These are phyloP conservation scores for Petrolisthes cinctipes DNA, from an alignment of 2,888 invertebrate genomes.

Conservation along the genomic window DNA sequence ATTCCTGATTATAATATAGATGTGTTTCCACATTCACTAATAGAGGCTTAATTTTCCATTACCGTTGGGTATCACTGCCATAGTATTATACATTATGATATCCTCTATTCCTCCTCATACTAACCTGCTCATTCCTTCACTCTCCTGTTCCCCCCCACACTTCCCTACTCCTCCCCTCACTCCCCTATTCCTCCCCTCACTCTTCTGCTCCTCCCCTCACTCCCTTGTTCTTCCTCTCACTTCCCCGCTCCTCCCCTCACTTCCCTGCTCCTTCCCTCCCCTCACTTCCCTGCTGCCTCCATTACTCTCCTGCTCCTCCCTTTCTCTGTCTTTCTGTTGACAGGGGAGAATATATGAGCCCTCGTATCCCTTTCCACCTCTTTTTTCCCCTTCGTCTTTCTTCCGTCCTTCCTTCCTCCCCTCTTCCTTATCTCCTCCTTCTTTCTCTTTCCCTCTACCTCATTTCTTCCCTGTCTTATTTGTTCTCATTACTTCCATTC, in stretches of 20 bases:
- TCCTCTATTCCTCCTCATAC: too few species aligned
- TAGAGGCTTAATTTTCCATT: too few species aligned
- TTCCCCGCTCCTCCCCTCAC: not conserved
- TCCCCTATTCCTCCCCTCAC: not conserved
- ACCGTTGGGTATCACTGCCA: too few species aligned
- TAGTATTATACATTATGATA: too few species aligned
- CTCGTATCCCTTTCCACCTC: constrained; percentile 5
- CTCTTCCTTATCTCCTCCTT: not conserved
- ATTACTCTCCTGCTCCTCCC: too few species aligned
- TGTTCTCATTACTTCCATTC: not conserved
- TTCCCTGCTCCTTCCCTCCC: not conserved
- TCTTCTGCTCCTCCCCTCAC: not conserved
- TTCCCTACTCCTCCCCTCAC: too few species aligned
- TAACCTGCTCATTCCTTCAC: not conserved
- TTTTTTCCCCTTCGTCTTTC: not conserved
- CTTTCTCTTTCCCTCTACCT: constrained; percentile 16
- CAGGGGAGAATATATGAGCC: too few species aligned
- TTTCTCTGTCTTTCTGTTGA: too few species aligned
- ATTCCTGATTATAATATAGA: too few species aligned
- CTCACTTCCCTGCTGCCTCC: not conserved
- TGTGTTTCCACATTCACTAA: too few species aligned
- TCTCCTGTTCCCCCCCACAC: not conserved
- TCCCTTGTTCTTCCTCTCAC: not conserved
- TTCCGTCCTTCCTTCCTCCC: not conserved
- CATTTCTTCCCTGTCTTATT: constrained; percentile 13